Conservation (phyloP, 2,797 vertebrate species). For the Corythornis leucogaster region DNA sequence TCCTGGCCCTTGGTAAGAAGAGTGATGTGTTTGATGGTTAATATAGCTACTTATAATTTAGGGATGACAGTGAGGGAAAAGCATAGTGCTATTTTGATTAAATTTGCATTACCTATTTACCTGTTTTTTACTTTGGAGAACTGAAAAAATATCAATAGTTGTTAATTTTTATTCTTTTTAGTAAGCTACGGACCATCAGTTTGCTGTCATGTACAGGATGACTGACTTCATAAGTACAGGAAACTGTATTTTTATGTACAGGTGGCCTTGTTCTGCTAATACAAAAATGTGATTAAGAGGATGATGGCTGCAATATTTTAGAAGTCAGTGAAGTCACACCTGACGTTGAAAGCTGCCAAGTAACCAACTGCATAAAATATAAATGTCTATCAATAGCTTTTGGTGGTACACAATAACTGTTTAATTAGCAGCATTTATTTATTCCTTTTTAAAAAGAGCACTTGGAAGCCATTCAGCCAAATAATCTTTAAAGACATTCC, state of each 20-base stretch:
- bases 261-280: neutral
- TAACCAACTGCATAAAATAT: neutral
- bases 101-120: neutral
- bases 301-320: neutral
- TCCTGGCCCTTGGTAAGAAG: neutral
- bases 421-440: constrained; percentile 20
- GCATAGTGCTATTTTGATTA: neutral
- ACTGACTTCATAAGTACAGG: neutral
- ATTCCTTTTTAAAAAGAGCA: neutral
- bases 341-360: neutral
- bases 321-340: neutral
- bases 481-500: neutral
- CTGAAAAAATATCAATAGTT: neutral
- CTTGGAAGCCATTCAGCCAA: constrained; percentile 3
- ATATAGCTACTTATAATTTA: neutral
- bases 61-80: neutral
- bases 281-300: neutral
- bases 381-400: constrained; percentile 8
- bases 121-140: neutral
- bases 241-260: constrained; percentile 6
- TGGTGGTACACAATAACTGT: neutral
- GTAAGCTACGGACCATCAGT: neutral
- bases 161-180: neutral
- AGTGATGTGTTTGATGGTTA: neutral
- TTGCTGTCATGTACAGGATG: neutral